phyloP scores from a whole-genome alignment of 1,140 invertebrate genomes.

The Hypsibius dujardini region DNA sequence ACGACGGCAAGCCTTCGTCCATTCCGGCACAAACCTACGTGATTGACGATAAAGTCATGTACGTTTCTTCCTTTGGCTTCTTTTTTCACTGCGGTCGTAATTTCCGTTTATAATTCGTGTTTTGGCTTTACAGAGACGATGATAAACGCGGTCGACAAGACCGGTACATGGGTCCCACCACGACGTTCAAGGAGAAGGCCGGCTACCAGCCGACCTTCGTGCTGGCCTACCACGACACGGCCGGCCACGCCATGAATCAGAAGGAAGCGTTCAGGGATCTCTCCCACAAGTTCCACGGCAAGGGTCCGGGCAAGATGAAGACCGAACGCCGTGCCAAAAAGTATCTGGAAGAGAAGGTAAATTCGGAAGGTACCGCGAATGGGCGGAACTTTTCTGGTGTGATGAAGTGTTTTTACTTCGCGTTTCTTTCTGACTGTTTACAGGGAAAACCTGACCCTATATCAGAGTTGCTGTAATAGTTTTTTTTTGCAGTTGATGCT shows the following conservation, averaged over 20 bases:
- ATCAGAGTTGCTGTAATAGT: background rate
- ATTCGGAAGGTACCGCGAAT: constrained; percentile 24
- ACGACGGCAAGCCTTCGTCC: constrained; percentile 37
- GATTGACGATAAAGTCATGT: constrained; percentile 72
- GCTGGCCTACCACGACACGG: constrained; percentile 91
- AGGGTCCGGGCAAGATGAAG: constrained; percentile 97
- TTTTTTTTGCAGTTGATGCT: constrained; percentile 59
- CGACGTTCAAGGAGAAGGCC: constrained; percentile 83
- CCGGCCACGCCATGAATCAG: constrained; percentile 64
- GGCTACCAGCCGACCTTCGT: constrained; percentile 85
- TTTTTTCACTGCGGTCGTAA: no score
- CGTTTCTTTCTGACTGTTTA: background rate
- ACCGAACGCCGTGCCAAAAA: constrained; percentile 91
- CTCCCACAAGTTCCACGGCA: constrained; percentile 94
- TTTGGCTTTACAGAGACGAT: constrained; percentile 46
- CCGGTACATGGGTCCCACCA: constrained; percentile 61
- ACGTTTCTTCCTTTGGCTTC: constrained; percentile 22
- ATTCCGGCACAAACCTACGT: constrained; percentile 58
- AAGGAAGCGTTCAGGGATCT: constrained; percentile 78
- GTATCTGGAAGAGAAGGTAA: constrained; percentile 69
- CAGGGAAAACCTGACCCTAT: background rate
- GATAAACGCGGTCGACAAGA: constrained; percentile 57
- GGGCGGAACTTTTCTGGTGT: constrained; percentile 1
- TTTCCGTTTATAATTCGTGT: constrained; percentile 19
- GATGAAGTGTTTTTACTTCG: background rate